These are phyloP conservation scores for Serilophus lunatus DNA, from an alignment of 2,113 vertebrate genomes.

Conservation along the genomic window DNA sequence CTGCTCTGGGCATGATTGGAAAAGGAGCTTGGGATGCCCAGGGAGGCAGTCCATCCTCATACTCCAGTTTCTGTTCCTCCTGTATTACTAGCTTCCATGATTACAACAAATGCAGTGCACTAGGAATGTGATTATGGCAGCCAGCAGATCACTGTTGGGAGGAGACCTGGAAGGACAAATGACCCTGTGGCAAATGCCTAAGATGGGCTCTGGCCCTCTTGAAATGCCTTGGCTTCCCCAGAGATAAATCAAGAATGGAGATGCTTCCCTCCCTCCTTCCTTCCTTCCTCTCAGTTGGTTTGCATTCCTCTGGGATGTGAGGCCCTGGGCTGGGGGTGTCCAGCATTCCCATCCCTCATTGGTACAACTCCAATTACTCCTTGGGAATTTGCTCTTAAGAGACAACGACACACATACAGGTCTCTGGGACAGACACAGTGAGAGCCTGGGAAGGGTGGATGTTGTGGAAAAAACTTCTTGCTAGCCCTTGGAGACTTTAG, in stretches of 20 bases:
- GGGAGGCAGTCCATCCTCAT: not conserved
- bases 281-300: not conserved
- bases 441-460: rapidly evolving
- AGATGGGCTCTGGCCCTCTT: not conserved
- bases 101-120: not conserved
- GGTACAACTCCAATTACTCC: not conserved
- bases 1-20: not conserved
- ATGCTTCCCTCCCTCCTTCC: not conserved
- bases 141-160: not conserved
- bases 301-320: not conserved
- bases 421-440: rapidly evolving
- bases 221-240: not conserved
- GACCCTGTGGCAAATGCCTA: not conserved
- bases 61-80: not conserved
- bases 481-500: not conserved
- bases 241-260: not conserved
- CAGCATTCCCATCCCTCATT: not conserved
- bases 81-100: not conserved
- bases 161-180: not conserved
- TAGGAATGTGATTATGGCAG: not conserved
- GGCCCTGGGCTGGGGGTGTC: not conserved
- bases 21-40: not conserved
- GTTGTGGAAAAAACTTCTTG: not conserved
- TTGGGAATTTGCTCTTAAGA: no score
- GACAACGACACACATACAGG: rapidly evolving